A percentile compares a stretch with the other conserved stretches of the same genome.
Conservation (phyloP, 2,888 invertebrate genomes). For the Helicoverpa assulta region DNA sequence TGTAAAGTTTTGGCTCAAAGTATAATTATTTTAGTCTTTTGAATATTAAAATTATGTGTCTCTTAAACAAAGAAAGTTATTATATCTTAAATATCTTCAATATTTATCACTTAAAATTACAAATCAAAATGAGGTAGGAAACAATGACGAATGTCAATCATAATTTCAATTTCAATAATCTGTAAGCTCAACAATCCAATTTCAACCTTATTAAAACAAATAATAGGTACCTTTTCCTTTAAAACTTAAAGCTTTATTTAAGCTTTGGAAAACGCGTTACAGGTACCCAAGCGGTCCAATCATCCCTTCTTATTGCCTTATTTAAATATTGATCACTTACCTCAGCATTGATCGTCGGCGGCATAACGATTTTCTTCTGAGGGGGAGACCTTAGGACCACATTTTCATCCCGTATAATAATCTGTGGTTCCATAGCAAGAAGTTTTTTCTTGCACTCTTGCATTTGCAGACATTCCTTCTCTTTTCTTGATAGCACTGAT, state of each 20-base stretch:
- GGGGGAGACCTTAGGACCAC: conserved; percentile 85
- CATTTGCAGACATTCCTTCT: conserved; percentile 86
- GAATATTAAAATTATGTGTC: too few relatives aligned
- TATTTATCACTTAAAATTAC: too few relatives aligned
- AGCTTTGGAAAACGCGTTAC: conserved; percentile 22
- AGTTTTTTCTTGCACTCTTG: conserved; percentile 88
- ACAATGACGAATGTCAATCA: too few relatives aligned
- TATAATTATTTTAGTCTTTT: too few relatives aligned
- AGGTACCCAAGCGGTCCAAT: conserved; percentile 13
- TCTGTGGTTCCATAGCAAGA: conserved; percentile 86
- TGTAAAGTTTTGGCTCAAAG: too few relatives aligned
- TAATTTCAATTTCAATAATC: background rate
- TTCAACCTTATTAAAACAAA: conserved; percentile 3
- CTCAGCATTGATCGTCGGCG: conserved; percentile 85
- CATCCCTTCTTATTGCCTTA: conserved; percentile 50
- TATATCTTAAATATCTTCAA: too few relatives aligned
- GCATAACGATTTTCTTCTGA: conserved; percentile 88
- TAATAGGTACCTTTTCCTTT: background rate
- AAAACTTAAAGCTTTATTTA: conserved; percentile 18
- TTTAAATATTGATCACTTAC: conserved; percentile 72
- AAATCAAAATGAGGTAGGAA: too few relatives aligned
- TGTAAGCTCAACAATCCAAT: background rate
- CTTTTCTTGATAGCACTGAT: conserved; percentile 85
- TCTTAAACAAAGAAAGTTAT: too few relatives aligned
- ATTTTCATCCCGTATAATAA: conserved; percentile 87